Base-by-base conservation (phyloP, 2,113 vertebrate species). In the Pseudopodoces humilis region DNA sequence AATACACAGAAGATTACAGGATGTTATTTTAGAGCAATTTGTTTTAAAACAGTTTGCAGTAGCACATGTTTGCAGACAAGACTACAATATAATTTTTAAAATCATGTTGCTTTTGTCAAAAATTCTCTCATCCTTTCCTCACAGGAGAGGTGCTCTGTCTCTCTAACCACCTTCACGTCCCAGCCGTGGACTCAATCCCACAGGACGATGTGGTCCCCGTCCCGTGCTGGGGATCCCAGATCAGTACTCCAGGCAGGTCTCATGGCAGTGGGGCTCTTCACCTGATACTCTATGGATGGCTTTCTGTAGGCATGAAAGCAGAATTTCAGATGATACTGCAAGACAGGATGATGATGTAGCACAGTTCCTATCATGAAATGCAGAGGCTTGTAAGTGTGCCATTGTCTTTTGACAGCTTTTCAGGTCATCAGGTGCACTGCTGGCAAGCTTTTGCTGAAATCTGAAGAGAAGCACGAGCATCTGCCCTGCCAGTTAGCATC, bases 151-250 rank as follows among this genome's bases (percentile, higher is more conserved):
- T 44, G 10, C 22, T 39, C 22, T 1, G 1, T 30, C 46, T 24
- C 37, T 74, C 9, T n/a, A 6, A 39, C 39, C 33, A n/a, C 25
- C 35, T 19, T 72, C 14, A 28, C 37, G 20, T 39, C 28, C 39
- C 6, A 5, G 8, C 23, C 3, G 2, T 28, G 46, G 19, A 46
- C 22, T 74, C n/a, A 7, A 14, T 59, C 69, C 23, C 17, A 15
- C 9, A n/a, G 33, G 28, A 6, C 0, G 0, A n/a, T n/a, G 20
- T 39, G 39, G 39, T 39, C 39, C 3, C 13, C 11, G 12, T 59
- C 46, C 39, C 41, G 20, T 27, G 16, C 62, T 60, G 53, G 20
- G 10, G 11, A 25, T 3, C 6, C 37, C 11, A 21, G 13, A 25
- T 23, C 8, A 19, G 13, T 10, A 17, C 7, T 21, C 13, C 30